phyloP scores from a whole-genome alignment of 2,888 invertebrate genomes.

The Caenorhabditis sp. region DNA sequence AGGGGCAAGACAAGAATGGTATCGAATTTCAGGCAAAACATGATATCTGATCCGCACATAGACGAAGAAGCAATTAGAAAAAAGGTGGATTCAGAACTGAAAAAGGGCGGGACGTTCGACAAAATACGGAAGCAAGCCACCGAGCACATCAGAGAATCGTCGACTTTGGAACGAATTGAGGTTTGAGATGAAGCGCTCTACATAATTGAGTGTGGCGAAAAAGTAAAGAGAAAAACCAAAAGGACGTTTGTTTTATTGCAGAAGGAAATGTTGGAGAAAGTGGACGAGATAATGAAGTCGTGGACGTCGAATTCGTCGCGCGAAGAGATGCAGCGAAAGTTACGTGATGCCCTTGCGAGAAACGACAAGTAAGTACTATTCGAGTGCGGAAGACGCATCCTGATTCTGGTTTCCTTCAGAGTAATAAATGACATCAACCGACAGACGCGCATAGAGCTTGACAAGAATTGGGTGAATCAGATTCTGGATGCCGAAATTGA shows the following conservation, averaged over 20 bases:
- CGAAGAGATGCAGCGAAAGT: slow-evolving; percentile 42
- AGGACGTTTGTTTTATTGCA: slow-evolving; percentile 10
- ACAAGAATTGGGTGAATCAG: slow-evolving; percentile 20
- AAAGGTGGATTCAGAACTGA: slow-evolving; percentile 35
- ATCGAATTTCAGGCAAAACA: neutral
- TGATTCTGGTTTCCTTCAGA: too few species aligned
- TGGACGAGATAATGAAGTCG: slow-evolving; percentile 32
- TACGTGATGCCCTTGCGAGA: neutral
- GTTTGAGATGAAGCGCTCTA: slow-evolving; percentile 6
- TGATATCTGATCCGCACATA: slow-evolving; percentile 4
- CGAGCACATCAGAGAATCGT: slow-evolving; percentile 20
- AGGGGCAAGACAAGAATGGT: too few species aligned
- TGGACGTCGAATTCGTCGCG: slow-evolving; percentile 13
- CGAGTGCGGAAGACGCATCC: slow-evolving; percentile 27
- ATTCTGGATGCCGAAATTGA: slow-evolving; percentile 7
- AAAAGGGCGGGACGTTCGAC: slow-evolving; percentile 50
- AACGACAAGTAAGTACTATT: neutral
- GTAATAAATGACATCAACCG: slow-evolving; percentile 43
- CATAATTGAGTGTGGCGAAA: neutral
- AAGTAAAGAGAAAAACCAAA: neutral
- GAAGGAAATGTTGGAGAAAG: slow-evolving; percentile 40
- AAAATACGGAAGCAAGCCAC: slow-evolving; percentile 40
- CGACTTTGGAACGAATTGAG: slow-evolving; percentile 19
- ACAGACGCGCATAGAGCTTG: slow-evolving; percentile 26
- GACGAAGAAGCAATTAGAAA: slow-evolving; percentile 30